phyloP scores from a whole-genome alignment of 2,797 vertebrate genomes.

The Sebastes vulpes region DNA sequence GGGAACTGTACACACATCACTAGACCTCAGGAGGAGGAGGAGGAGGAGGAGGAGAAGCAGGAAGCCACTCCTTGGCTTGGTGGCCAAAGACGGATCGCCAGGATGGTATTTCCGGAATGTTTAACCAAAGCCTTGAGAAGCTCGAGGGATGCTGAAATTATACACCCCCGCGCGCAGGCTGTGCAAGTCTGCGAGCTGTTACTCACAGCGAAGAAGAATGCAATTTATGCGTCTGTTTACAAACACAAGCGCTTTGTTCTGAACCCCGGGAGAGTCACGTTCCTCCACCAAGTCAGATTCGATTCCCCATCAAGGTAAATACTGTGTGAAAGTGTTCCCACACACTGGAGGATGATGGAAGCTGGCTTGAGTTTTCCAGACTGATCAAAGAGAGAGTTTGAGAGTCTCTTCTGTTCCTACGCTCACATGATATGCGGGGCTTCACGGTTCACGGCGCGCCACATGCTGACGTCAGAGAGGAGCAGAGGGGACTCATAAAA shows the following conservation, averaged over 20 bases:
- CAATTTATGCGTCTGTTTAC: conserved; percentile 82
- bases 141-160: conserved; percentile 70
- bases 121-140: conserved; percentile 69
- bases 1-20: conserved; percentile 19
- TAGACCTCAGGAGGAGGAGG: conserved; percentile 39
- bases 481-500: conserved; percentile 54
- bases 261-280: conserved; percentile 66
- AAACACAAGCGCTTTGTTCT: conserved; percentile 76
- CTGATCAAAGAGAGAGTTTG: conserved; percentile 68
- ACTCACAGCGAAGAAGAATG: conserved; percentile 61
- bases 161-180: conserved; percentile 47
- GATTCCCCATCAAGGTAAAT: conserved; percentile 71
- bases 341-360: conserved; percentile 42
- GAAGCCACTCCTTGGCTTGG: conserved; percentile 57
- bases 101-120: conserved; percentile 81
- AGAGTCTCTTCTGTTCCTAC: conserved; percentile 53
- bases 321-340: conserved; percentile 66
- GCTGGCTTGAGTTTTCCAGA: conserved; percentile 59
- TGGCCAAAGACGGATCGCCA: conserved; percentile 52
- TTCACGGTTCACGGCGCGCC: conserved; percentile 45
- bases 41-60: conserved; percentile 28
- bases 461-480: conserved; percentile 64
- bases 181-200: conserved; percentile 61
- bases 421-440: conserved; percentile 48
- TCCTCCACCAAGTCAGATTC: conserved; percentile 68